phyloP scores from a whole-genome alignment of 2,797 vertebrate species.

The Periophthalmus magnuspinnatus region DNA sequence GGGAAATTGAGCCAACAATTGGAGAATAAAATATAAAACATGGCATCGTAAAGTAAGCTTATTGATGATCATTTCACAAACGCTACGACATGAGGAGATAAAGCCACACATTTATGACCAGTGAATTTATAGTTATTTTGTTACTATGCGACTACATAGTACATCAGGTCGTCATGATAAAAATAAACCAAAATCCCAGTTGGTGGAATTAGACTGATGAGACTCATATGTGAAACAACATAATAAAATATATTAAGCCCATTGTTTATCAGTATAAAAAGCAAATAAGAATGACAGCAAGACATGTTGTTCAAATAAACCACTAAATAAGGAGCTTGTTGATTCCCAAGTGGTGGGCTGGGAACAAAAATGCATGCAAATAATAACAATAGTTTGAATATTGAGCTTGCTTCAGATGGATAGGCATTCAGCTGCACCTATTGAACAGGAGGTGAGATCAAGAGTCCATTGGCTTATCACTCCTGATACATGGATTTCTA shows the following conservation, averaged over 20 bases:
- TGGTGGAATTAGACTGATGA: not conserved
- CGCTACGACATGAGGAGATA: not conserved
- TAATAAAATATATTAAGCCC: slow-evolving; percentile 4
- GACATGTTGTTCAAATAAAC: slow-evolving; percentile 6
- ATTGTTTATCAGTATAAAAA: slow-evolving; percentile 4
- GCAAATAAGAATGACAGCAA: too few species aligned
- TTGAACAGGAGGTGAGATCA: too few species aligned
- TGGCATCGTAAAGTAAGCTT: slow-evolving; percentile 10
- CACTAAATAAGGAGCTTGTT: not conserved
- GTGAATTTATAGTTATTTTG: slow-evolving; percentile 16
- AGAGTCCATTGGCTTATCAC: too few species aligned
- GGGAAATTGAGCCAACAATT: not conserved
- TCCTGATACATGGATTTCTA: not conserved
- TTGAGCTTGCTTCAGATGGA: not conserved
- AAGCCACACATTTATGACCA: slow-evolving; percentile 5
- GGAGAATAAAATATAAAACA: slow-evolving; percentile 7
- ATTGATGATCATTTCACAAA: slow-evolving; percentile 17
- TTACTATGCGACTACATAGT: not conserved
- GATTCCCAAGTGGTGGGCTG: not conserved
- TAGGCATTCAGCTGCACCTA: too few species aligned
- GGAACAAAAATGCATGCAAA: not conserved
- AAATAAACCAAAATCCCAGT: slow-evolving; percentile 12
- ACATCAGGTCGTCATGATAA: slow-evolving; percentile 8
- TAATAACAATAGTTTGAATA: not conserved
- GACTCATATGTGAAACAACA: not conserved